Evolutionary conservation across 2,797 vertebrate species (phyloP).

Genomic region (Pipistrellus nathusii): DNA sequence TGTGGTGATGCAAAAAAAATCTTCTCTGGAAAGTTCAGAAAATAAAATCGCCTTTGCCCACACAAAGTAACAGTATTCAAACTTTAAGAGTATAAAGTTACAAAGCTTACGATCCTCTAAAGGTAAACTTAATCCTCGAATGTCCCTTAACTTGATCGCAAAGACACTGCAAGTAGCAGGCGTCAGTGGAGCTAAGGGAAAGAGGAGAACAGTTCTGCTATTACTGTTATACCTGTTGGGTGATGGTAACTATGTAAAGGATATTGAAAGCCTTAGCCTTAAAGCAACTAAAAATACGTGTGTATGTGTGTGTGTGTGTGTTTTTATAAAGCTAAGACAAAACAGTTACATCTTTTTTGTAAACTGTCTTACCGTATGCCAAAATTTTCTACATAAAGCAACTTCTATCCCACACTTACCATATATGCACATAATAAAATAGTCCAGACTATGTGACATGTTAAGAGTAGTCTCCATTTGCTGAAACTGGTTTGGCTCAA

Average conservation of each 20-base stretch:
- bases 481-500: too few species aligned
- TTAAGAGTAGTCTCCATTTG: not conserved
- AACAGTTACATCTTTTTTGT: not conserved
- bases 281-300: not conserved
- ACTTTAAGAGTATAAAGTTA: not conserved
- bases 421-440: not conserved
- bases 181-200: not conserved
- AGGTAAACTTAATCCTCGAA: not conserved
- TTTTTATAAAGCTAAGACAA: slow-evolving; percentile 20
- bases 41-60: not conserved
- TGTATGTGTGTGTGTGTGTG: not conserved
- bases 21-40: not conserved
- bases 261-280: not conserved
- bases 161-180: not conserved
- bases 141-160: not conserved
- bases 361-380: not conserved
- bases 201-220: not conserved
- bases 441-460: not conserved
- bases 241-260: not conserved
- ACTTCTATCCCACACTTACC: not conserved
- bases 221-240: not conserved
- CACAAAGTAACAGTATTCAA: not conserved
- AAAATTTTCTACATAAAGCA: slow-evolving; percentile 5
- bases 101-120: not conserved
- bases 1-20: too few species aligned